Conservation (phyloP, 2,888 invertebrate species). For the Apoderus coryli region DNA sequence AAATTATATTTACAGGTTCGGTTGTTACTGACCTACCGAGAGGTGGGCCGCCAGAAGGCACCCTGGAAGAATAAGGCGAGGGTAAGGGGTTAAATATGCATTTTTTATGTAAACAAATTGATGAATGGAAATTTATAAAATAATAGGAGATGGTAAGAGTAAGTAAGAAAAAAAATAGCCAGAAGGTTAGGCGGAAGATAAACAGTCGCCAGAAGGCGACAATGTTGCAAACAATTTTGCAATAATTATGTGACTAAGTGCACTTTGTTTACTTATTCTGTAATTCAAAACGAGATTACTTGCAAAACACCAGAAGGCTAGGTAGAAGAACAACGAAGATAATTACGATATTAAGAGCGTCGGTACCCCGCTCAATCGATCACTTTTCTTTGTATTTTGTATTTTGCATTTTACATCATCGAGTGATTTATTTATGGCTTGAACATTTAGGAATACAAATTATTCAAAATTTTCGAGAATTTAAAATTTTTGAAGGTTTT, state of each 20-base stretch:
- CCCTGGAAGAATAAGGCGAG: slow-evolving; percentile 9
- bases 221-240: no score
- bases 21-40: slow-evolving; percentile 11
- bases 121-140: slow-evolving; percentile 6
- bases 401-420: no score
- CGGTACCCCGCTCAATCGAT: slow-evolving; percentile 1
- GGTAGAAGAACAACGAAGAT: slow-evolving; percentile 1
- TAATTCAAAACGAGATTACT: slow-evolving; percentile 1
- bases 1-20: no score
- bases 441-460: no score
- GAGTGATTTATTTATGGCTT: no score
- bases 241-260: slow-evolving; percentile 1
- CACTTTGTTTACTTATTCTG: slow-evolving; percentile 1
- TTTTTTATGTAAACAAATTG: slow-evolving; percentile 9
- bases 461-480: no score
- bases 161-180: slow-evolving; percentile 4
- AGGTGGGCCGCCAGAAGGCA: no score
- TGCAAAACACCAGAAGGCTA: slow-evolving; percentile 1
- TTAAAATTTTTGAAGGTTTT: no score
- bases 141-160: slow-evolving; percentile 5
- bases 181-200: slow-evolving; percentile 4
- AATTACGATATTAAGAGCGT: slow-evolving; percentile 1
- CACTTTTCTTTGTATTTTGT: slow-evolving; percentile 3
- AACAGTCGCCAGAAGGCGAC: slow-evolving; percentile 4
- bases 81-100: slow-evolving; percentile 8